Evolutionary conservation across 2,888 invertebrate species (phyloP), one percentile per base, ranked within the genome.

Genomic region (Rhamphomyia laevipes): DNA sequence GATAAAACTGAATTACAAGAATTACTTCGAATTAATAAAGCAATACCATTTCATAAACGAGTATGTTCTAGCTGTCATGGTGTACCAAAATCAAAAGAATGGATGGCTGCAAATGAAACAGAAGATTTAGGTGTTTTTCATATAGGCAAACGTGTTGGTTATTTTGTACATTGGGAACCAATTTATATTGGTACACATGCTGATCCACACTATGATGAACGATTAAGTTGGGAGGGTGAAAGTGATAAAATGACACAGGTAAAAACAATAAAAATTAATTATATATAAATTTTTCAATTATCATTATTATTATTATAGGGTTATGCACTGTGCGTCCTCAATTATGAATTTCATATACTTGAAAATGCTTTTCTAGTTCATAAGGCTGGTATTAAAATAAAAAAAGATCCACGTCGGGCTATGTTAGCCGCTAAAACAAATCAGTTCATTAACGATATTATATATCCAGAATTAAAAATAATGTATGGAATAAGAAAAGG

Each of bases 221-320:
- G 89, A 59, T 78, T 90, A 50, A 86, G 85, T 62, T 90, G 90
- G 89, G 89, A 91, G 63, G 90, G 90, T 27, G 86, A 86, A 69
- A 84, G 85, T 66, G 90, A 91, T 67, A 90, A 90, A 73, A 90
- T 90, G 89, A 85, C 88, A 52, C 90, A 90, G 82, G 89, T 88
- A 69, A 62, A 52, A 43, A n/a, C n/a, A n/a, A n/a, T n/a, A n/a
- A n/a, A n/a, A n/a, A n/a, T n/a, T 44, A 46, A 11, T 15, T 49
- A 15, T 49, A 50, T 50, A 17, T 30, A 30, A 9, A 9, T 11
- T 30, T 30, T 30, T 30, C 11, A 11, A n/a, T 43, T 33, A 41
- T 49, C 16, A 15, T 13, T 42, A 17, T 18, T 18, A 18, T 42
- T 12, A 16, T 18, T 15, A 18, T 75, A 89, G 88, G 88, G 87